Percentiles rank a stretch among this genome's conserved stretches.
phyloP scores from a whole-genome alignment of 2,888 invertebrate species.

The Alsophila aescularia region DNA sequence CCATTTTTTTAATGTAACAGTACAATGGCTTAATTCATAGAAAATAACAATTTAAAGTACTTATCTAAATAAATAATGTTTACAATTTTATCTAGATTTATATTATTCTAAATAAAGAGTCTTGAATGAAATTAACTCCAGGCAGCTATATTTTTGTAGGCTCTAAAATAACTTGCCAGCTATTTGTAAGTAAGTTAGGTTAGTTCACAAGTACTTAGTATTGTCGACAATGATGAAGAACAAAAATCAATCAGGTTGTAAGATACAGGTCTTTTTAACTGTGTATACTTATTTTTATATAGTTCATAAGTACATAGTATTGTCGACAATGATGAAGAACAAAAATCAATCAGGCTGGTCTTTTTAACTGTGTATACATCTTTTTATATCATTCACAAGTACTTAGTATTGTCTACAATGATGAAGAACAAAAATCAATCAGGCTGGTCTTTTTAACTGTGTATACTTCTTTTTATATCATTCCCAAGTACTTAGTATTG shows the following conservation, averaged over 20 bases:
- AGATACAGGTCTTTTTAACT: too few species aligned
- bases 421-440: too few species aligned
- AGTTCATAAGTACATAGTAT: constrained; percentile 9
- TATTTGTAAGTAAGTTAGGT: not conserved
- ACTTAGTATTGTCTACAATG: too few species aligned
- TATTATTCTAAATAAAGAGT: constrained; percentile 4
- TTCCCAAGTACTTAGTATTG: too few species aligned
- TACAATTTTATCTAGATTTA: constrained; percentile 24
- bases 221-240: too few species aligned
- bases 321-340: constrained; percentile 1
- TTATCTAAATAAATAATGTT: constrained; percentile 26
- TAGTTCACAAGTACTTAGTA: not conserved
- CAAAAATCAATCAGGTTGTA: too few species aligned
- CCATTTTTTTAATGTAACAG: not conserved
- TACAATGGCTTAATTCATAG: constrained; percentile 1
- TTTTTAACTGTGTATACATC: constrained; percentile 36
- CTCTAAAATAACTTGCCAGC: constrained; percentile 3
- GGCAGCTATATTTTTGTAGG: constrained; percentile 4
- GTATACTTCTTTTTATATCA: too few species aligned
- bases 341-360: constrained; percentile 48
- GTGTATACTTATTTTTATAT: too few species aligned
- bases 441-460: too few species aligned
- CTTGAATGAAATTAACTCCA: constrained; percentile 9
- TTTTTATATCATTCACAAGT: too few species aligned
- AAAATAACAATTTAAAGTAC: constrained; percentile 6